Conservation (phyloP, 2,113 vertebrate genomes). For the Rhinogobius similis region DNA sequence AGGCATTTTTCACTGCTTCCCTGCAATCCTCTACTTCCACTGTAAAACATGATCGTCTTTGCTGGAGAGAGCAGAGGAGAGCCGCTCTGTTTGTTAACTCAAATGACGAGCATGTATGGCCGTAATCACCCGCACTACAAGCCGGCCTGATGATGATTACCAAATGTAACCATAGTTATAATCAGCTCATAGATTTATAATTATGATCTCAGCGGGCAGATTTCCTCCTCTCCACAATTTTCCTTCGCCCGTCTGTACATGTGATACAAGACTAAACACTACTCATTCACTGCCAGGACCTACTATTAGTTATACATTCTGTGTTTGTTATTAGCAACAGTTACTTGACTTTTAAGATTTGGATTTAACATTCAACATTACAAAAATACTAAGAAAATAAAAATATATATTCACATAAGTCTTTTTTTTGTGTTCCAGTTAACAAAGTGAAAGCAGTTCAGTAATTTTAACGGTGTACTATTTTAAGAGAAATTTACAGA, state of each 20-base stretch:
- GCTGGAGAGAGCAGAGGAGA: slow-evolving; percentile 44
- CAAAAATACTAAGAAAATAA: too few species aligned
- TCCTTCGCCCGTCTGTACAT: slow-evolving; percentile 39
- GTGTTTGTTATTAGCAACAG: slow-evolving; percentile 52
- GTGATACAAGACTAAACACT: slow-evolving; percentile 46
- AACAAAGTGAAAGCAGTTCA: background rate
- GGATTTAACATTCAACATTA: background rate
- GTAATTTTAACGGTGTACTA: background rate
- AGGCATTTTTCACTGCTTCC: slow-evolving; percentile 45
- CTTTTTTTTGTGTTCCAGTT: background rate
- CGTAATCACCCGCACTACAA: slow-evolving; percentile 72
- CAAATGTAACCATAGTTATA: slow-evolving; percentile 71
- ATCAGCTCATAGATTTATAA: slow-evolving; percentile 76
- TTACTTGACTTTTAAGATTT: slow-evolving; percentile 23
- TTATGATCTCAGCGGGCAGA: slow-evolving; percentile 70
- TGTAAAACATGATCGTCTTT: slow-evolving; percentile 62
- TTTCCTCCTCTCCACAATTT: slow-evolving; percentile 66
- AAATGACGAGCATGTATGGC: slow-evolving; percentile 58
- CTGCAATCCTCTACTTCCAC: slow-evolving; percentile 45
- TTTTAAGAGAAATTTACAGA: background rate
- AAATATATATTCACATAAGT: too few species aligned
- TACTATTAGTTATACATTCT: slow-evolving; percentile 39
- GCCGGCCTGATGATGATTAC: slow-evolving; percentile 76
- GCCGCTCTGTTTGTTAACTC: slow-evolving; percentile 45
- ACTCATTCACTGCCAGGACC: slow-evolving; percentile 56